Evolutionary conservation across 1,140 invertebrate species (phyloP), one percentile per base, ranked within the genome.

Genomic region (Drusus annulatus): DNA sequence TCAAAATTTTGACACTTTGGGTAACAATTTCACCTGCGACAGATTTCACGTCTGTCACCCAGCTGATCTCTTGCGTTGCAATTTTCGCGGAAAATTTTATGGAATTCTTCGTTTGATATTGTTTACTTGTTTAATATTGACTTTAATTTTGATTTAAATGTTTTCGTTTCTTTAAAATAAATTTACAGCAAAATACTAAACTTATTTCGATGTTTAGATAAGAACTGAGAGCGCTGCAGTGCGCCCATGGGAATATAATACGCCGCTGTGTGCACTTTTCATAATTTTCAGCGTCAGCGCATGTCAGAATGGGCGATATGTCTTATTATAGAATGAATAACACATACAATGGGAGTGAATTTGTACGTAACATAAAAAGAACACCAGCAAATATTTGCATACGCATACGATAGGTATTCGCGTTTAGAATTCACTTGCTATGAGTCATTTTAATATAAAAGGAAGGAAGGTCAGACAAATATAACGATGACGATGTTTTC

Each of bases 11-110:
- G 74, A 76, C 74, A 76, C 15, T 62, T 19, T 69, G 31, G 5
- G 36, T 45, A n/a, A 60, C 31, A 16, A 28, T 36, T 21, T 19
- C 54, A 76, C 16, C 50, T 62, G 54, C 58, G 69, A 45, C 54
- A 5, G 60, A 60, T 16, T 76, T 76, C 74, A 76, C 84, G 84
- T 80, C 84, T 84, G 81, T 75, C 54, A 45, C 79, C 52, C 71
- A 87, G 88, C 86, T 88, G 87, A 85, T 86, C 80, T 80, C 81
- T 88, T 85, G 85, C 86, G 86, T 86, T 86, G 84, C 76, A 85
- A 74, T 87, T 74, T 83, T 85, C 84, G 86, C 88, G 87, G 56
- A 74, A 74, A 74, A 74, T 21, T 6, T 13, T 17, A 25, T 15
- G 25, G 28, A 28, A 45, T 15, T 68, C 8, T 45, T 45, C 10